Conservation (phyloP, 2,888 invertebrate genomes). For the Podabrus alpinus region DNA sequence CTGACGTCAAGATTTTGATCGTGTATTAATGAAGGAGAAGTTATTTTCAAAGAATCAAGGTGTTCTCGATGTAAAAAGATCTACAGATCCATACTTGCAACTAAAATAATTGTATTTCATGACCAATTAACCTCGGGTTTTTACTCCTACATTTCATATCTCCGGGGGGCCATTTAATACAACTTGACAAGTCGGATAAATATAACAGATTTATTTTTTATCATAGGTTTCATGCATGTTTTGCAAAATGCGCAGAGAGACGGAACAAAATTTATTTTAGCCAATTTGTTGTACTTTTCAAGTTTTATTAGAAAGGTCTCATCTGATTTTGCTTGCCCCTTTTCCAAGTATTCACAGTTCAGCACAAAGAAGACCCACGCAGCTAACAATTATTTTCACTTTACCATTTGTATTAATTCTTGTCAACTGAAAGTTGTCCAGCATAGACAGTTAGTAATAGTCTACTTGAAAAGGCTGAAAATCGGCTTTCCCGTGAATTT, state of each 20-base stretch:
- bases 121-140: neutral
- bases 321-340: neutral
- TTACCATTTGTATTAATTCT: neutral
- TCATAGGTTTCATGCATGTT: neutral
- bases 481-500: neutral
- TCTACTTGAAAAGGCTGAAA: neutral
- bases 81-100: neutral
- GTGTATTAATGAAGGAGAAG: too few relatives aligned
- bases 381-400: neutral
- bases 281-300: neutral
- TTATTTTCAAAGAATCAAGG: neutral
- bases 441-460: neutral
- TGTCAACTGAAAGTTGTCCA: neutral
- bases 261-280: neutral
- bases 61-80: neutral
- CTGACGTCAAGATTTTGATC: too few relatives aligned
- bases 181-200: neutral
- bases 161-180: neutral
- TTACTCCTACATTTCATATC: neutral
- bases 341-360: neutral
- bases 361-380: neutral
- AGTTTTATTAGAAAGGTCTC: neutral
- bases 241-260: neutral
- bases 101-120: neutral
- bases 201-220: neutral